Percentiles rank a stretch among this genome's conserved stretches.
phyloP scores from a whole-genome alignment of 2,797 vertebrate species.

The Periophthalmus magnuspinnatus region DNA sequence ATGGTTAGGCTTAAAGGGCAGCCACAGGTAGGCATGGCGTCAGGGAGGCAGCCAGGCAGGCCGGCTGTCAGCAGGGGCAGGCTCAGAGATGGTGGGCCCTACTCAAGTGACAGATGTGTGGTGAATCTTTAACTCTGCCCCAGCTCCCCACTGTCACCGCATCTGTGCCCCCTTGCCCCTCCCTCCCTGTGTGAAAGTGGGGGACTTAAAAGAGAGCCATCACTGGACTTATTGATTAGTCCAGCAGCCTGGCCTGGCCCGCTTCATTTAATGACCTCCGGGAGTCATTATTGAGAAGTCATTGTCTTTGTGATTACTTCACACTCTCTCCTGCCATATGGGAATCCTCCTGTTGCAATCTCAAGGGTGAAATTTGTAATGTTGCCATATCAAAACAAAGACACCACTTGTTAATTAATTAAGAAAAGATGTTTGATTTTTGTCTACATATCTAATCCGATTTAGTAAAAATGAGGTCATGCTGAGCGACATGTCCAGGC shows the following conservation, averaged over 20 bases:
- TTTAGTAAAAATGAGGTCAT: slow-evolving; percentile 50
- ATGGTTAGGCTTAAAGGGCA: slow-evolving; percentile 55
- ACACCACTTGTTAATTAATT: slow-evolving; percentile 37
- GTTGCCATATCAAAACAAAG: slow-evolving; percentile 16
- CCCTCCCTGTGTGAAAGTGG: slow-evolving; percentile 62
- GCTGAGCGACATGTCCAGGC: slow-evolving; percentile 29
- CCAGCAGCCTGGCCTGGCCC: slow-evolving; percentile 49
- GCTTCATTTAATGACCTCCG: slow-evolving; percentile 76
- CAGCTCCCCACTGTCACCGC: slow-evolving; percentile 71
- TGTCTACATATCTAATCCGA: slow-evolving; percentile 43
- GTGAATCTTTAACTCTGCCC: slow-evolving; percentile 80
- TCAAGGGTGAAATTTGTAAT: slow-evolving; percentile 33
- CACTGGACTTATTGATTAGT: slow-evolving; percentile 80
- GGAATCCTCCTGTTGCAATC: slow-evolving; percentile 59
- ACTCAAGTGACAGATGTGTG: slow-evolving; percentile 80
- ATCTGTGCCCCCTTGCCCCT: slow-evolving; percentile 70
- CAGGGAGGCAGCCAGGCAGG: slow-evolving; percentile 50
- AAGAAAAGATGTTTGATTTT: slow-evolving; percentile 41
- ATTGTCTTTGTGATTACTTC: slow-evolving; percentile 68
- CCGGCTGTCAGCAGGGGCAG: slow-evolving; percentile 59
- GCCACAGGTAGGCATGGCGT: slow-evolving; percentile 66
- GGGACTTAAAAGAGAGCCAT: slow-evolving; percentile 61
- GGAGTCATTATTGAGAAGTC: slow-evolving; percentile 72
- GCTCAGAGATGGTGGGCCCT: slow-evolving; percentile 52
- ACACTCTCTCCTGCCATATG: slow-evolving; percentile 62